These are phyloP conservation scores for Catocala sponsa DNA, from an alignment of 2,888 invertebrate species.

Conservation along the genomic window DNA sequence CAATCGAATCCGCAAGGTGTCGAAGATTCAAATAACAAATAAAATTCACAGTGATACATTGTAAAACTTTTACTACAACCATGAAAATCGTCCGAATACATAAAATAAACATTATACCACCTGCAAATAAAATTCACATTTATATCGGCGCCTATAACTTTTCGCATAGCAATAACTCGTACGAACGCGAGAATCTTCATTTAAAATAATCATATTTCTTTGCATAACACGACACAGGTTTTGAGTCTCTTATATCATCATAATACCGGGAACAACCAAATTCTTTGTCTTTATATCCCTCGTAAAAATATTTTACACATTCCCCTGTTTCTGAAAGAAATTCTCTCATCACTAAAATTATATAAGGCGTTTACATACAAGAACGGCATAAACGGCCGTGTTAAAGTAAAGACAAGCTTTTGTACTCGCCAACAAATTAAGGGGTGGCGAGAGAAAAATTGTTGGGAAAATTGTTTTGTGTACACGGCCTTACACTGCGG, in stretches of 20 bases:
- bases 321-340: slow-evolving; percentile 44
- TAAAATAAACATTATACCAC: slow-evolving; percentile 14
- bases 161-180: slow-evolving; percentile 38
- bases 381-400: slow-evolving; percentile 19
- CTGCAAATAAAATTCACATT: slow-evolving; percentile 18
- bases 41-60: slow-evolving; percentile 2
- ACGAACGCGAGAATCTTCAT: slow-evolving; percentile 21
- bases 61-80: slow-evolving; percentile 15
- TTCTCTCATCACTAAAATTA: slow-evolving; percentile 46
- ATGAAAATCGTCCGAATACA: slow-evolving; percentile 8
- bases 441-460: slow-evolving; percentile 49
- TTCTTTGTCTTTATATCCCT: slow-evolving; percentile 37
- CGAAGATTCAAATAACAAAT: neutral
- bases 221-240: slow-evolving; percentile 22
- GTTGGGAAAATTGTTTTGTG: slow-evolving; percentile 60
- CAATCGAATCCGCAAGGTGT: neutral
- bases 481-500: slow-evolving; percentile 39
- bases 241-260: slow-evolving; percentile 25
- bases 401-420: slow-evolving; percentile 33
- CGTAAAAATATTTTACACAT: slow-evolving; percentile 47
- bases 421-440: slow-evolving; percentile 48
- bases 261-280: slow-evolving; percentile 14
- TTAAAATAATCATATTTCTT: slow-evolving; percentile 35
- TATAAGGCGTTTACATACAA: slow-evolving; percentile 44
- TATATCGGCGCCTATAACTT: slow-evolving; percentile 30